Evolutionary conservation across 2,113 vertebrate species (phyloP), one percentile per base, ranked within the genome.

Genomic region (Thalassoma bifasciatum): DNA sequence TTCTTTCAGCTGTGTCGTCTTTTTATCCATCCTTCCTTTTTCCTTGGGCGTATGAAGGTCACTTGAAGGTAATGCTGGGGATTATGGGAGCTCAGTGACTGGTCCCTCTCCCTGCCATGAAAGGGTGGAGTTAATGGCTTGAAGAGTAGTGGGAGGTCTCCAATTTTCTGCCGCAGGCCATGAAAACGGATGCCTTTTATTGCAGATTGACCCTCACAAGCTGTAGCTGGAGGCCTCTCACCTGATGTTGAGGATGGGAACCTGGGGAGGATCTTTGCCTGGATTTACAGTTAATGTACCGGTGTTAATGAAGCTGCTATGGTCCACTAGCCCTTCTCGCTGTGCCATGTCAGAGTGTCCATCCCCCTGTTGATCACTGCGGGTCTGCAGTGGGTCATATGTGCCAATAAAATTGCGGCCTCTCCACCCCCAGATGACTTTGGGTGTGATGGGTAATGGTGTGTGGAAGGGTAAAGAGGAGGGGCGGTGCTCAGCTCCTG

Each of bases 201-300:
- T 91, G 91, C 90, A 88, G 82, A 89, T 90, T 93, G 92, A 94
- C 90, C 88, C 89, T 77, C 82, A 67, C 80, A 82, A 87, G 86
- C 84, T 83, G 81, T 76, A 86, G 87, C 77, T 70, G 78, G 49
- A 83, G 83, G 70, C 79, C 86, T 79, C 79, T 77, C 81, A 80
- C 77, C 85, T 86, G 88, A 82, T 84, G 82, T 76, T 72, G 69
- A 46, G 53, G 23, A 77, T 61, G 37, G 58, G 44, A 30, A 38
- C 16, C 42, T 42, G 68, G 70, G 70, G n/a, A 46, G 54, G 57
- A 53, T 85, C 85, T 86, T 86, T 81, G 67, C 81, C 70, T 68
- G 87, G 89, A 89, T 91, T 92, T 93, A 90, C 83, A 90, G 92
- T 93, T 94, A 94, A 94, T 94, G 92, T 93, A 87, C 84, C 91